A percentile compares a stretch with the other conserved stretches of the same genome.
Evolutionary conservation across 1,140 invertebrate species (phyloP).

Genomic region (Trigoniulus corallinus): DNA sequence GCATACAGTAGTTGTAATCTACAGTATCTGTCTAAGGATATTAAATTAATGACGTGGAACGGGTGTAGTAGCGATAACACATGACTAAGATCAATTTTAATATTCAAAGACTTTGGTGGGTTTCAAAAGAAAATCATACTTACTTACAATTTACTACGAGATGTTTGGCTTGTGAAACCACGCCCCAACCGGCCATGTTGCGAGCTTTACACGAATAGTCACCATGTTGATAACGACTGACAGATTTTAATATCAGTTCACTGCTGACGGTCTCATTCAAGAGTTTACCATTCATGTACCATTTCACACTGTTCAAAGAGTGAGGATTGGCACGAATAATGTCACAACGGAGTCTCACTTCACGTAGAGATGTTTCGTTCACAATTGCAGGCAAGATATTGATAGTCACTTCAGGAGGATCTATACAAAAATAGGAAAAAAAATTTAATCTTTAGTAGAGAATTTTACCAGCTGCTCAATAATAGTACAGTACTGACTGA

Average conservation of each 20-base stretch:
- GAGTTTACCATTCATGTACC: slow-evolving; percentile 65
- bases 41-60: too few relatives aligned
- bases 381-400: slow-evolving; percentile 52
- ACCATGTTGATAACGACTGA: slow-evolving; percentile 68
- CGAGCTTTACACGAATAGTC: slow-evolving; percentile 78
- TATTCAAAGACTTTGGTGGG: too few relatives aligned
- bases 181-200: slow-evolving; percentile 70
- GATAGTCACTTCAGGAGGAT: slow-evolving; percentile 54
- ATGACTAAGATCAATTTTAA: too few relatives aligned
- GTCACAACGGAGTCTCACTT: slow-evolving; percentile 65
- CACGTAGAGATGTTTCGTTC: slow-evolving; percentile 50
- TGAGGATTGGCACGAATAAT: slow-evolving; percentile 39
- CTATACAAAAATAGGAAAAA: slow-evolving; percentile 13
- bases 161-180: slow-evolving; percentile 47
- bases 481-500: too few relatives aligned
- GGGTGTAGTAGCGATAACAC: too few relatives aligned
- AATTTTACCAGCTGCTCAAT: too few relatives aligned
- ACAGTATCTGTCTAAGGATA: too few relatives aligned
- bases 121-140: slow-evolving; percentile 3
- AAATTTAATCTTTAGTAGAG: too few relatives aligned
- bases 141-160: slow-evolving; percentile 58
- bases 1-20: too few relatives aligned
- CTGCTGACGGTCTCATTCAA: slow-evolving; percentile 72
- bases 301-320: slow-evolving; percentile 32
- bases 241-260: slow-evolving; percentile 57